Evolutionary conservation across 2,113 vertebrate species (phyloP).

Genomic region (Conger conger): DNA sequence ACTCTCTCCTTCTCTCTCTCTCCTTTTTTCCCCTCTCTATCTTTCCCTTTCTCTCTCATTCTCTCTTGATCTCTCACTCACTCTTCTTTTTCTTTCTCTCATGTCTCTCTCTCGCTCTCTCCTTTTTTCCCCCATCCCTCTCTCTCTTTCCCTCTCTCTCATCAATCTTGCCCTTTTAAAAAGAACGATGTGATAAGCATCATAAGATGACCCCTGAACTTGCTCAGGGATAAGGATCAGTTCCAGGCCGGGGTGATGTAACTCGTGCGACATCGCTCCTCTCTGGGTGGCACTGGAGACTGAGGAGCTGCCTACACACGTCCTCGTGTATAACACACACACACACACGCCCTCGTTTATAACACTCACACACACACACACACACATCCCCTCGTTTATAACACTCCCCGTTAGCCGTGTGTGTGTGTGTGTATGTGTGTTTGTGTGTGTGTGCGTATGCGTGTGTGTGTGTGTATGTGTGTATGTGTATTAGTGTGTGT

Average conservation of each 20-base stretch:
- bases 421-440: too few relatives aligned
- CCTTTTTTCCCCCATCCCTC: background rate
- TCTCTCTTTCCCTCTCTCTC: background rate
- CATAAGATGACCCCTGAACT: background rate
- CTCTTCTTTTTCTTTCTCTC: background rate
- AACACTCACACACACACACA: too few relatives aligned
- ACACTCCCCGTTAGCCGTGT: too few relatives aligned
- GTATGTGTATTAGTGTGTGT: too few relatives aligned
- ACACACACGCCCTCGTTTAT: too few relatives aligned
- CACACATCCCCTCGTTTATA: too few relatives aligned
- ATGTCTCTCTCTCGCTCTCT: background rate
- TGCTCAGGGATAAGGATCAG: background rate
- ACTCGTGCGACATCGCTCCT: background rate
- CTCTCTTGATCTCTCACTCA: background rate
- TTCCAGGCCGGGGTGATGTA: background rate
- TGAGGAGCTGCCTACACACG: background rate
- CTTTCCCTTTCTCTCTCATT: background rate
- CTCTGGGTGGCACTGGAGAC: background rate
- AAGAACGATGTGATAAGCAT: background rate
- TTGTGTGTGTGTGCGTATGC: too few relatives aligned
- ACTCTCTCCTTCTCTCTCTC: constrained; percentile 35
- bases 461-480: too few relatives aligned
- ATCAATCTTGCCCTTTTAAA: background rate
- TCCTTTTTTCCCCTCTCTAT: too few relatives aligned
- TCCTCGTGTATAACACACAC: too few relatives aligned